These are phyloP conservation scores for Phalacrocorax brasilianus DNA, from an alignment of 2,113 vertebrate genomes.

Conservation along the genomic window DNA sequence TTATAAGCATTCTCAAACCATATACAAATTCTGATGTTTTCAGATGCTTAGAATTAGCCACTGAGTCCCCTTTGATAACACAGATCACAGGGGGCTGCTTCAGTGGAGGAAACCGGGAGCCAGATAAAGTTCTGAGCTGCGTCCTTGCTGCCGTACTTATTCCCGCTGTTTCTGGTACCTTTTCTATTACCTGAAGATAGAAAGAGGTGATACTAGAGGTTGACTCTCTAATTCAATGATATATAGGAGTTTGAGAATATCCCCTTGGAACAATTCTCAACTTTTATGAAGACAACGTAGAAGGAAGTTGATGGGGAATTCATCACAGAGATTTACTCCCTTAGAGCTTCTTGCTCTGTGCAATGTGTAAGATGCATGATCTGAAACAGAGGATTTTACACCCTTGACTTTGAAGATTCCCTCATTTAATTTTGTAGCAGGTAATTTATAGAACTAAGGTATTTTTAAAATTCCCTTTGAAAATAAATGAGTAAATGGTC, in stretches of 20 bases:
- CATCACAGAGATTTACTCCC: background rate
- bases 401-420: background rate
- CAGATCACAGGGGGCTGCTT: background rate
- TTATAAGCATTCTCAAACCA: background rate
- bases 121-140: background rate
- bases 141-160: background rate
- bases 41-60: background rate
- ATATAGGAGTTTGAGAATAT: background rate
- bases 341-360: background rate
- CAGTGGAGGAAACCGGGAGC: background rate
- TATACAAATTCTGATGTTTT: background rate
- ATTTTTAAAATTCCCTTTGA: background rate
- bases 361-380: background rate
- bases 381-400: background rate
- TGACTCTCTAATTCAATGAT: background rate
- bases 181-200: background rate
- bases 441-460: background rate
- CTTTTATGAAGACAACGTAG: background rate
- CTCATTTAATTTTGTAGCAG: background rate
- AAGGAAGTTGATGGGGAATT: background rate
- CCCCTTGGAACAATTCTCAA: background rate
- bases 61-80: background rate
- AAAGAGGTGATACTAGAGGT: background rate
- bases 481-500: background rate
- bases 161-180: background rate